Evolutionary conservation across 2,888 invertebrate species (phyloP), one percentile per base, ranked within the genome.

Genomic region (Iphiclides podalirius): DNA sequence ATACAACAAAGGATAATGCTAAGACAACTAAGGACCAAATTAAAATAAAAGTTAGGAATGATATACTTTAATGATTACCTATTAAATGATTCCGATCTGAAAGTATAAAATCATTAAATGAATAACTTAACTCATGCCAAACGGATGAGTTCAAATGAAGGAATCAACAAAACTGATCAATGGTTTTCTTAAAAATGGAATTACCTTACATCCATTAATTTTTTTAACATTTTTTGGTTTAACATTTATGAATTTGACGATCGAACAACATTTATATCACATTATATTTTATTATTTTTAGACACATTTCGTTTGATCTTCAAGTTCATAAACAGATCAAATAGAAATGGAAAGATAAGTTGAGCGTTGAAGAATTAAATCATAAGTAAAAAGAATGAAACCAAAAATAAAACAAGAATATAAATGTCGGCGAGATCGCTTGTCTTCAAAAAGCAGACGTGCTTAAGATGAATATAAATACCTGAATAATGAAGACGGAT

Each of bases 51-150:
- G 75, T 69, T 14, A 23, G 38, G 74, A 70, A 75, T 74, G 73
- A 68, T 72, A 76, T 67, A 75, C 67, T 74, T 67, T 74, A 78
- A 78, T 77, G 79, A 77, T 89, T 89, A 89, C 89, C 89, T 86
- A 88, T 78, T 82, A 85, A 83, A 88, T 89, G 89, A 88, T 84
- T 88, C 89, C 89, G 89, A 89, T 89, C 89, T 89, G 89, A 88
- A 89, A 89, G 78, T 85, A 83, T 83, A 84, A 87, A 88, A 75
- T 68, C 58, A 65, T 67, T 63, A 79, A 83, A 82, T 85, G 70
- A 84, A 84, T 83, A 73, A 67, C 59, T 63, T 40, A 67, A 69
- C 53, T 50, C 74, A 75, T 75, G 79, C 72, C 63, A 61, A 52
- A 40, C 15, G 16, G 44, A 50, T 17, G 66, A 61, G 56, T 35